Base-by-base conservation (phyloP, 2,797 vertebrate genomes). In the Coendou prehensilis region DNA sequence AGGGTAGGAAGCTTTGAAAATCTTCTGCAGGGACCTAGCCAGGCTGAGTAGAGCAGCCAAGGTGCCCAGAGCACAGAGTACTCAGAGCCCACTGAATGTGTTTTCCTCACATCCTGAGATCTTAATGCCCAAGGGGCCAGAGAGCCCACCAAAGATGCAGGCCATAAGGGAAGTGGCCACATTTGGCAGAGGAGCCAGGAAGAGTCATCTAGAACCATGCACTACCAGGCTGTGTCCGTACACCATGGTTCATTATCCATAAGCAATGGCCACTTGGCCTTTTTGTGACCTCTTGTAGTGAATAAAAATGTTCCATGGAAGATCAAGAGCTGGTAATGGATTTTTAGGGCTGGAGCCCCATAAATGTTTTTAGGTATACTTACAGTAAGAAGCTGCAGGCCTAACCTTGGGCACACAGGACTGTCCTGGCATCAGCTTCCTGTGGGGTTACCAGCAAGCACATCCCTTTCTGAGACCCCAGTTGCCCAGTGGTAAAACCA, bases 241-340 rank as follows among this genome's bases (percentile, higher is more conserved):
- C 37, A 18, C 45, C 56, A 59, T 11, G 67, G 73, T 92, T 84
- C 93, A 89, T 45, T 57, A 93, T 47, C 10, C 83, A 71, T 47
- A 93, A 91, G 94, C 76, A 97, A 71, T 94, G 92, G 95, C 86
- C 95, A 87, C 91, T 96, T 84, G 67, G 73, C 87, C 96, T 57
- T 91, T 91, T 26, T 41, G 59, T 0, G 6, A 59, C 7, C 50
- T 84, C 45, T 82, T 93, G 81, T 28, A 83, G 54, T n/a, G 73
- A 94, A 76, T 20, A 73, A 91, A 96, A 86, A 18, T 61, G 64
- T 78, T 95, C 63, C 95, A 92, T 30, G 73, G 50, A 1, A 1
- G 78, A 59, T 69, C 83, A 69, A 18, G 63, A 67, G 52, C 80
- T 92, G 6, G 6, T 93, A 57, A 52, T 7, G 61, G 45, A 89